Base-by-base conservation (phyloP, 2,113 vertebrate species). In the Rhodinocichla rosea region DNA sequence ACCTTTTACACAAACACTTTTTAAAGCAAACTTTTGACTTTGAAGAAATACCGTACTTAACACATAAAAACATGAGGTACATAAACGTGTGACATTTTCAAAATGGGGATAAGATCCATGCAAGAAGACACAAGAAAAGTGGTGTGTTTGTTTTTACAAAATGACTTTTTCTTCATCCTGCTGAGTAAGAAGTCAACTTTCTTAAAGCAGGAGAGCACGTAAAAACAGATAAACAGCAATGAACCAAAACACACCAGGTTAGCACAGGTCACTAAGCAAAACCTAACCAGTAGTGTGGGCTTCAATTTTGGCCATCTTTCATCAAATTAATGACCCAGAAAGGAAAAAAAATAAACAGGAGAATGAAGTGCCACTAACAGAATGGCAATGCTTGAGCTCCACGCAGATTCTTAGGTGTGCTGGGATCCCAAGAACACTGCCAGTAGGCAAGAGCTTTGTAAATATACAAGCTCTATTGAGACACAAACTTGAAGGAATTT, bases 321-420 rank as follows among this genome's bases (percentile, higher is more conserved):
- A 9, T 9, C 40, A 56, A 56, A 18, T 5, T 37, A 74, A 60
- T 14, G 30, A 33, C 3, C 2, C 16, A 63, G 19, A 40, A 24
- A 35, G 24, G 52, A 59, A 44, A 59, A 55, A 42, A 53, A 65
- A 50, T 47, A 30, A 64, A 15, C 6, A 33, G 5, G 2, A 50
- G 8, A 53, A 85, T 4, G 15, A 45, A 59, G 23, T 10, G 13
- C 2, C 40, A 52, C 2, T 3, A 65, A 16, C 0, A 44, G 24
- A 50, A 60, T 1, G 4, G n/a, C 7, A 77, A 30, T 2, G 9
- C 22, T 7, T 23, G 26, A 73, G 30, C 22, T 68, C 11, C 35
- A 21, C 6, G 2, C 11, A 27, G 12, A 9, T 52, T 39, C 37
- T 22, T 1, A 2, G 17, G 9, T 1, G 15, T 0, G 13, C 33